phyloP scores from a whole-genome alignment of 2,888 invertebrate genomes.

The Cephus rjabovi region DNA sequence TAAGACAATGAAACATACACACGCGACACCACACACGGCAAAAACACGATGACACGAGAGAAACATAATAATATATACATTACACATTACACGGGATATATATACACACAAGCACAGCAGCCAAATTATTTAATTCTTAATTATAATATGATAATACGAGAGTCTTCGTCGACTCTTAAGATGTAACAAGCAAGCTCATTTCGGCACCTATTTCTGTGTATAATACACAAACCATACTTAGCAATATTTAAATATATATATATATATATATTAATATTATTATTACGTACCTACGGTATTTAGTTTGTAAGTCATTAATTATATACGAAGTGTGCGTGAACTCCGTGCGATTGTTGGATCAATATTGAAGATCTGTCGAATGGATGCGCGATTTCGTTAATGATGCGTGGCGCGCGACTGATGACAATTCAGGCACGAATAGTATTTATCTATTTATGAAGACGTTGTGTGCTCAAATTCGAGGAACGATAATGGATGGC shows the following conservation, averaged over 20 bases:
- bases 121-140: conserved; percentile 39
- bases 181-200: conserved; percentile 48
- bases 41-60: neutral
- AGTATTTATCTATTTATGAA: neutral
- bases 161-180: too few relatives aligned
- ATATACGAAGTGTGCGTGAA: too few relatives aligned
- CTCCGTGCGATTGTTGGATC: too few relatives aligned
- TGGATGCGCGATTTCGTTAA: neutral
- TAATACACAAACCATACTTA: conserved; percentile 48
- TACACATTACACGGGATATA: neutral
- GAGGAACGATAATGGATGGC: neutral
- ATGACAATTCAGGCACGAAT: too few relatives aligned
- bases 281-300: neutral
- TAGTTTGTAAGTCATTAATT: too few relatives aligned
- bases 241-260: conserved; percentile 40
- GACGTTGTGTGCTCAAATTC: neutral
- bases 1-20: conserved; percentile 10
- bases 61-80: conserved; percentile 1
- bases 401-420: neutral
- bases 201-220: conserved; percentile 61
- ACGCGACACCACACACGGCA: neutral
- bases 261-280: conserved; percentile 12
- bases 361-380: neutral
- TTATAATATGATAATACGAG: conserved; percentile 9
- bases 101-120: conserved; percentile 32